phyloP scores from a whole-genome alignment of 1,140 invertebrate genomes.

The Schlechtendalia chinensis region DNA sequence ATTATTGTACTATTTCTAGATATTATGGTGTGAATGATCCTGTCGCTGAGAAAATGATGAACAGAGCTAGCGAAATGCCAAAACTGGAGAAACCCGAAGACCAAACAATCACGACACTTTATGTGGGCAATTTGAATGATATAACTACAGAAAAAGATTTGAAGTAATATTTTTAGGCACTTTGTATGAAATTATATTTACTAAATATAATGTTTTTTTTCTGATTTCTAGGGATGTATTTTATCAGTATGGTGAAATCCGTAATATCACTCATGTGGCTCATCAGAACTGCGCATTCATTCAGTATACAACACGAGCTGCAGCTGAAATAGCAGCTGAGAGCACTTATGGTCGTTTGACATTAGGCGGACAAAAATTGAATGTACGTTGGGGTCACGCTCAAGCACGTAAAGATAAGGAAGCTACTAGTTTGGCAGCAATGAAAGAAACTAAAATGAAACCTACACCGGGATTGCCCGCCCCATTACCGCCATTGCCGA shows the following conservation, averaged over 20 bases:
- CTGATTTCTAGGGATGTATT: constrained; percentile 73
- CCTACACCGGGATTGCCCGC: constrained; percentile 84
- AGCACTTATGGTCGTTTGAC: constrained; percentile 95
- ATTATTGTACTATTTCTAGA: constrained; percentile 53
- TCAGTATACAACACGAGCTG: constrained; percentile 85
- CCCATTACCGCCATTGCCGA: constrained; percentile 75
- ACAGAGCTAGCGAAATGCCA: constrained; percentile 89
- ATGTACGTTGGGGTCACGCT: constrained; percentile 95
- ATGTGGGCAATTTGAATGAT: constrained; percentile 90
- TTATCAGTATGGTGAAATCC: constrained; percentile 99
- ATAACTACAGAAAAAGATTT: constrained; percentile 87
- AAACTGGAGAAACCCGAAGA: constrained; percentile 94
- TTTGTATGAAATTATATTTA: constrained; percentile 44
- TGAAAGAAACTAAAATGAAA: constrained; percentile 63
- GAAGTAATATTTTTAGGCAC: constrained; percentile 58
- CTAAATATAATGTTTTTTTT: constrained; percentile 3
- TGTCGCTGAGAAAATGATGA: constrained; percentile 95
- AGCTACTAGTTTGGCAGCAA: constrained; percentile 51
- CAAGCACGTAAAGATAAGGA: constrained; percentile 65
- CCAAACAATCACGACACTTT: constrained; percentile 92
- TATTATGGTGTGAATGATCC: constrained; percentile 99
- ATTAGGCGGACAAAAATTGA: constrained; percentile 79
- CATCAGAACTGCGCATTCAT: constrained; percentile 98
- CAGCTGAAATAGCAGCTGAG: constrained; percentile 92
- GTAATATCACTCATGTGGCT: constrained; percentile 85